Percentiles rank a stretch among this genome's conserved stretches.
These are phyloP conservation scores for Tachina lurida DNA, from an alignment of 2,888 invertebrate genomes.

Conservation along the genomic window DNA sequence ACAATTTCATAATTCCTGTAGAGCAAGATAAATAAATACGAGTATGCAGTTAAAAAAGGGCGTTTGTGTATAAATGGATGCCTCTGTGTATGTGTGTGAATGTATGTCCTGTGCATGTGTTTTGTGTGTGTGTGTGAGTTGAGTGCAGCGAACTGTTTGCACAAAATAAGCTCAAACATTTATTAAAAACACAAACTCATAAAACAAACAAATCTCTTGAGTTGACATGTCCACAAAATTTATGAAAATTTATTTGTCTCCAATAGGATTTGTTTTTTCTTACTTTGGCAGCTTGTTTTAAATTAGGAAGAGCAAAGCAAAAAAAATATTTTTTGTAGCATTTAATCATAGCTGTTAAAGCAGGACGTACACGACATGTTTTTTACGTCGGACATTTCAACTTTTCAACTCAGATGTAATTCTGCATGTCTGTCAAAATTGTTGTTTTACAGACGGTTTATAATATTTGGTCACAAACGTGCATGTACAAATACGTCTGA, in stretches of 20 bases:
- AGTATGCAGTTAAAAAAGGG: constrained; percentile 7
- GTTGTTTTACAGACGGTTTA: no score
- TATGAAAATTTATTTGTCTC: constrained; percentile 55
- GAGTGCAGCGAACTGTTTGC: constrained; percentile 30
- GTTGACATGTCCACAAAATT: constrained; percentile 50
- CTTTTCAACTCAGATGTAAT: no score
- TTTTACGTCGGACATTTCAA: no score
- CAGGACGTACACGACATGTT: no score
- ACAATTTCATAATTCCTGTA: constrained; percentile 9
- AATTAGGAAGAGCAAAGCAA: not conserved
- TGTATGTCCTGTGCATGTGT: not conserved
- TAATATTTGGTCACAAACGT: no score
- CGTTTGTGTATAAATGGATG: not conserved
- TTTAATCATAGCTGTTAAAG: no score
- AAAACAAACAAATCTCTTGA: constrained; percentile 60
- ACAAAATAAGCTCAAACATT: constrained; percentile 39
- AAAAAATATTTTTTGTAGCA: not conserved
- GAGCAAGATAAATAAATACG: constrained; percentile 45
- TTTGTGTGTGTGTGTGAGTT: not conserved
- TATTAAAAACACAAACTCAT: constrained; percentile 48
- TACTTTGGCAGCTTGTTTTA: constrained; percentile 2
- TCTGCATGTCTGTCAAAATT: no score
- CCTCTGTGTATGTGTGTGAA: not conserved
- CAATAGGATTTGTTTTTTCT: not conserved
- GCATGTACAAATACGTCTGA: no score